Conservation (phyloP, 64 coral and sea anemone genomes). For the Acropora yongei region DNA sequence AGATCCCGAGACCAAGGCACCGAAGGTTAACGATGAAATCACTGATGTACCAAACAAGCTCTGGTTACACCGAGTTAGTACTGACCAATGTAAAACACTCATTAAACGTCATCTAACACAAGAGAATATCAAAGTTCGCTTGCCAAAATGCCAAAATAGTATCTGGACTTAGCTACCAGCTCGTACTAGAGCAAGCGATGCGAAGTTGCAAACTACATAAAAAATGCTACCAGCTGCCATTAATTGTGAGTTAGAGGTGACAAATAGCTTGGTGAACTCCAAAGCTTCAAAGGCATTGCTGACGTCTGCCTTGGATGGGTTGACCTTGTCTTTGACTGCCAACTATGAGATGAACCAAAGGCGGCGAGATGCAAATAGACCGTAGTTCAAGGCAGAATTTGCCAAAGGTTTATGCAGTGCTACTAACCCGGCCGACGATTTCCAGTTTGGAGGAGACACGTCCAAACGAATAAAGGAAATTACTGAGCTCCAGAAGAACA, state of each 20-base stretch:
- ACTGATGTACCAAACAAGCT: conserved; percentile 55
- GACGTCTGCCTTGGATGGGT: conserved; percentile 53
- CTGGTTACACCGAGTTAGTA: conserved; percentile 59
- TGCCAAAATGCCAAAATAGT: conserved; percentile 61
- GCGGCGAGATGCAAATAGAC: conserved; percentile 51
- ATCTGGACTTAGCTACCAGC: conserved; percentile 59
- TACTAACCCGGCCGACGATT: conserved; percentile 41
- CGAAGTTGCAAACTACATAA: conserved; percentile 47
- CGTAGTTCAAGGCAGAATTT: conserved; percentile 65
- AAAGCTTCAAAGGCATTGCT: conserved; percentile 56
- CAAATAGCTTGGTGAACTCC: conserved; percentile 39
- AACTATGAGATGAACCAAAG: conserved; percentile 68
- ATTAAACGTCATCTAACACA: conserved; percentile 59
- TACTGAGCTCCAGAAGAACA: conserved; percentile 53
- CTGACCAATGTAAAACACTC: conserved; percentile 48
- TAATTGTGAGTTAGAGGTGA: conserved; percentile 48
- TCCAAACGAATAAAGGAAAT: conserved; percentile 67
- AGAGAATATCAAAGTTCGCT: conserved; percentile 53
- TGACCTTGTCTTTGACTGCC: conserved; percentile 58
- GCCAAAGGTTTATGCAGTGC: conserved; percentile 59
- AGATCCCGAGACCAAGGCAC: conserved; percentile 42
- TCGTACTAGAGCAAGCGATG: conserved; percentile 10
- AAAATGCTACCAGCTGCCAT: conserved; percentile 35
- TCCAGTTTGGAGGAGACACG: neutral
- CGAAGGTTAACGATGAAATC: conserved; percentile 52